Evolutionary conservation across 2,113 vertebrate species (phyloP).

Genomic region (Acanthisitta chloris): DNA sequence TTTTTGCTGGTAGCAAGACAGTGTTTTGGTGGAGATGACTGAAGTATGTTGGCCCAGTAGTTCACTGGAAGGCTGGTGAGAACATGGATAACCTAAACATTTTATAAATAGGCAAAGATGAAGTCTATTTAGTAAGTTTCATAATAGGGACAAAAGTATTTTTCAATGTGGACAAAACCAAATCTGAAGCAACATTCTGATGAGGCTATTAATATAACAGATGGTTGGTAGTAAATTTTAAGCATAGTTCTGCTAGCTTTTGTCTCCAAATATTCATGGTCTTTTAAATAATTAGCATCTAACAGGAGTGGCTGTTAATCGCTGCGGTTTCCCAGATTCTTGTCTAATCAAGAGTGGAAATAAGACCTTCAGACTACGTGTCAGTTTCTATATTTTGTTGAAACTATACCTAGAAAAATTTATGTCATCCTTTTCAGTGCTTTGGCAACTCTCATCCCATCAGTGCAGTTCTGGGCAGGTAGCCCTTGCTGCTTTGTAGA

Average conservation of each 20-base stretch:
- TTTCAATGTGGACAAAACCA: not conserved
- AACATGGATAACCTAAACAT: not conserved
- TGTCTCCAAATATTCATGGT: not conserved
- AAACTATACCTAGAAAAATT: not conserved
- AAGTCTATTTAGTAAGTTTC: not conserved
- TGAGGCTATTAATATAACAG: not conserved
- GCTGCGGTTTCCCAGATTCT: too few relatives aligned
- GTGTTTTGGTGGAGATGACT: not conserved
- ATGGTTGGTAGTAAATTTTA: not conserved
- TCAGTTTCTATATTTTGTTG: not conserved
- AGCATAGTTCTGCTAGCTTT: not conserved
- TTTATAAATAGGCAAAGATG: not conserved
- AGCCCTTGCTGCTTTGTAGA: not conserved
- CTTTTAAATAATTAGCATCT: not conserved
- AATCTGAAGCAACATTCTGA: not conserved
- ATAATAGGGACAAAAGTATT: not conserved
- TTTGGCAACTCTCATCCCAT: not conserved
- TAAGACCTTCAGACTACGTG: too few relatives aligned
- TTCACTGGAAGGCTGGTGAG: not conserved
- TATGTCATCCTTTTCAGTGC: not conserved
- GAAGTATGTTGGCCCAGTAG: not conserved
- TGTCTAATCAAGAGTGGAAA: too few relatives aligned
- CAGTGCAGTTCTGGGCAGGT: not conserved
- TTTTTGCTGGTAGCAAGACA: not conserved
- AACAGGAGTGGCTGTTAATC: not conserved